Evolutionary conservation across 2,797 vertebrate species (phyloP), one percentile per base, ranked within the genome.

Genomic region (Sphaeramia orbicularis): DNA sequence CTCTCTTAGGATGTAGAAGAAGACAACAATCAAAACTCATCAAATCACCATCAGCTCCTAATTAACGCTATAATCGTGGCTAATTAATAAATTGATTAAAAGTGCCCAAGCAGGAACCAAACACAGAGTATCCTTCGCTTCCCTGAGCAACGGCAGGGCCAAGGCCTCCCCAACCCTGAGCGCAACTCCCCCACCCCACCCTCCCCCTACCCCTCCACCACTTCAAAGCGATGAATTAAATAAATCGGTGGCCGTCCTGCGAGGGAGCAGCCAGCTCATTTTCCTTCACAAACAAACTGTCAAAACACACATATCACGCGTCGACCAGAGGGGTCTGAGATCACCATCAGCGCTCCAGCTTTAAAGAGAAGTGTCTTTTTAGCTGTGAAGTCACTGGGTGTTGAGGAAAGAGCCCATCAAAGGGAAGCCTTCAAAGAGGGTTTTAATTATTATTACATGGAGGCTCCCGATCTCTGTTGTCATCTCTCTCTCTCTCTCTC

Each of bases 71-170:
- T 82, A 85, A 86, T 73, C 64, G 60, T 37, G 37, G 38, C 41
- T 87, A 80, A 91, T 93, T 85, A 78, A 84, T 88, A 58, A 70
- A 87, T 85, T 71, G 78, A 84, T 85, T 87, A 55, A 89, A n/a
- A 70, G 66, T 60, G 63, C 38, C 9, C 24, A 54, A 59, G 41
- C 70, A 40, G 70, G 52, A 83, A 71, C 65, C 67, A 67, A 79
- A 72, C 66, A 56, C 16, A 58, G 30, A 36, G 56, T 62, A 54
- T 55, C 71, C 44, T 60, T 44, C 1, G 8, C 50, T 54, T 71
- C 67, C 66, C 76, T 57, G 58, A 15, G 54, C 74, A 49, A 37
- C 63, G 63, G 44, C 49, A 43, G 55, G 9, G 1, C 37, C 8
- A 40, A 56, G 40, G 14, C 3, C 27, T 3, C 14, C 21, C 9